Evolutionary conservation across 64 coral and sea anemone genomes (phyloP).

Genomic region (Hydrozoanthus tunicans): DNA sequence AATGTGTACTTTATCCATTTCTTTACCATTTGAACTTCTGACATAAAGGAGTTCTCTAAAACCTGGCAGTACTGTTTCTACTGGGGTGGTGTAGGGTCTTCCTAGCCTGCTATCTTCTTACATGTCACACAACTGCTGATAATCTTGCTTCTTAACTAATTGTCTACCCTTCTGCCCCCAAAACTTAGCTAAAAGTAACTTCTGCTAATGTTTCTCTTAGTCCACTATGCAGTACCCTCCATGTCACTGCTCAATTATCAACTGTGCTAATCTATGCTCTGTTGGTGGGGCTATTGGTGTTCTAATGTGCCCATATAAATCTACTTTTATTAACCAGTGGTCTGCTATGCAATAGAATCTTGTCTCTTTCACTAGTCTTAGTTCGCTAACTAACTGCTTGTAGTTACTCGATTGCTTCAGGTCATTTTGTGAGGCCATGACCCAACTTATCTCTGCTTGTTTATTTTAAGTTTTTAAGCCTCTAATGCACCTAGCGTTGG

Average conservation of each 20-base stretch:
- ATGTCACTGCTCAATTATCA: constrained; percentile 16
- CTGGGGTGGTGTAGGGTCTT: constrained; percentile 26
- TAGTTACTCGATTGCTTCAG: constrained; percentile 1
- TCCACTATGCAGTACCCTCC: constrained; percentile 33
- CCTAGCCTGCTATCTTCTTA: constrained; percentile 2
- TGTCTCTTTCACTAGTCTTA: constrained; percentile 24
- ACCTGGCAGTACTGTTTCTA: constrained; percentile 29
- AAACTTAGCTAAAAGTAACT: background rate
- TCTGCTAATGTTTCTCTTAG: constrained; percentile 47
- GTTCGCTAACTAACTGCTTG: constrained; percentile 5
- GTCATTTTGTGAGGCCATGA: constrained; percentile 3
- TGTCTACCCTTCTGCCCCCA: constrained; percentile 62
- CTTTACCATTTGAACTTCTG: background rate
- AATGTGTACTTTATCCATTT: constrained; percentile 31
- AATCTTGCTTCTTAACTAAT: constrained; percentile 19
- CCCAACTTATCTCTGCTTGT: background rate
- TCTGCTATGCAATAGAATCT: background rate
- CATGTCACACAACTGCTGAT: constrained; percentile 14
- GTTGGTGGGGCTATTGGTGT: background rate
- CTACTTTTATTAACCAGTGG: background rate
- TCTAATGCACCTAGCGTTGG: background rate
- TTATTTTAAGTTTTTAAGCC: no score
- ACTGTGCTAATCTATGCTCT: background rate
- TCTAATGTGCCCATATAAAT: constrained; percentile 8
- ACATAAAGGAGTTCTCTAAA: constrained; percentile 53